Percentiles rank a stretch among this genome's conserved stretches.
phyloP scores from a whole-genome alignment of 2,888 invertebrate species.

The Branchipolynoe longqiensis region DNA sequence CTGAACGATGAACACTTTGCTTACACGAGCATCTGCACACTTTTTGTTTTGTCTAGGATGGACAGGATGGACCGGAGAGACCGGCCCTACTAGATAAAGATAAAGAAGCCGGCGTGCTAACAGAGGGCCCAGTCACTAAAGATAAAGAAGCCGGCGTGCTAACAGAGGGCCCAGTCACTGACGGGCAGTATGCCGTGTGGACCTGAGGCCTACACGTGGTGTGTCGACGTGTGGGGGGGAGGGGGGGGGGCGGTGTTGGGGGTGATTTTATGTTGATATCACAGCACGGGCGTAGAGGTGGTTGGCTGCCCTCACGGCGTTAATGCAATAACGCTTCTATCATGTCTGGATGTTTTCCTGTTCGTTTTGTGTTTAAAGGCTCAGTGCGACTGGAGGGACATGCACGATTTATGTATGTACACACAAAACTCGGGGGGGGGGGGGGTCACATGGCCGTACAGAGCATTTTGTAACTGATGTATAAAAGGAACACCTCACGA shows the following conservation, averaged over 20 bases:
- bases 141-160: neutral
- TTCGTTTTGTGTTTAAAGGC: no score
- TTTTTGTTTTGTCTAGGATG: neutral
- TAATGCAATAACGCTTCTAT: no score
- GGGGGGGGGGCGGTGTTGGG: neutral
- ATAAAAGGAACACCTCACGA: neutral
- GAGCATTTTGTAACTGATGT: neutral
- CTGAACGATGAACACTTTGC: neutral
- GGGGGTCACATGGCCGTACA: neutral
- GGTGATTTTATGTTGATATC: neutral
- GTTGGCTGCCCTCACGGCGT: no score
- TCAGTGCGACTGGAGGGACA: neutral
- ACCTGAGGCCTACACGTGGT: neutral
- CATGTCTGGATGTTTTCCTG: no score
- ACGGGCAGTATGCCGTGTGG: neutral
- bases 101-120: neutral
- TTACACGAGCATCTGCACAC: neutral
- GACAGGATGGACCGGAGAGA: constrained; percentile 49
- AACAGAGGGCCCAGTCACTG: neutral
- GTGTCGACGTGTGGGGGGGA: neutral
- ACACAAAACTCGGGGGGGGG: neutral
- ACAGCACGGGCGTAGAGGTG: no score
- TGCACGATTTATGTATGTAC: neutral
- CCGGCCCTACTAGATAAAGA: constrained; percentile 31
- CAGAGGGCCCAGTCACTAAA: neutral